A percentile compares a stretch with the other conserved stretches of the same genome.
phyloP scores from a whole-genome alignment of 2,888 invertebrate genomes.

The Leistus spinibarbis region DNA sequence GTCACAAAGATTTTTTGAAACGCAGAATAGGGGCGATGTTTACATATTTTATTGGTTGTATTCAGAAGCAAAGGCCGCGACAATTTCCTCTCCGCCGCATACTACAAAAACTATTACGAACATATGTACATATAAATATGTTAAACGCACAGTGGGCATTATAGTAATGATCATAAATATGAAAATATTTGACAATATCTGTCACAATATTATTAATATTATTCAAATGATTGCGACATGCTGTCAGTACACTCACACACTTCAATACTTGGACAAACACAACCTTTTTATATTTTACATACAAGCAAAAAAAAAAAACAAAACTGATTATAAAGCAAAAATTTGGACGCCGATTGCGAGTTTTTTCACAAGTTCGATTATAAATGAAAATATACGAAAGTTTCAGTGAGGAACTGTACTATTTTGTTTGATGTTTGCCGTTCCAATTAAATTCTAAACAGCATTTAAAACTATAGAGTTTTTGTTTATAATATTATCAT shows the following conservation, averaged over 20 bases:
- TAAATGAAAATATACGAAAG: no score
- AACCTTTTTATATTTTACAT: no score
- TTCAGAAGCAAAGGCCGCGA: not conserved
- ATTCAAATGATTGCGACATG: conserved; percentile 18
- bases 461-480: not conserved
- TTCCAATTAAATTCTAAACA: not conserved
- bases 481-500: not conserved
- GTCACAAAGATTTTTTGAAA: no score
- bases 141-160: conserved; percentile 25
- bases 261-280: not conserved
- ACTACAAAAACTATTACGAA: conserved; percentile 9
- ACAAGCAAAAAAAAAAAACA: no score
- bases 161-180: conserved; percentile 21
- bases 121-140: conserved; percentile 16
- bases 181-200: conserved; percentile 29
- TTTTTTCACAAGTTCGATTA: no score
- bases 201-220: conserved; percentile 33
- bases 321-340: no score
- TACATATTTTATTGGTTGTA: not conserved
- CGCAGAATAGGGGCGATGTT: no score
- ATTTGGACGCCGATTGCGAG: no score
- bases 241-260: not conserved
- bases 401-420: not conserved
- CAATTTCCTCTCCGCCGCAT: not conserved
- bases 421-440: not conserved